Evolutionary conservation across 2,888 invertebrate species (phyloP).

Genomic region (Latrodectus hesperus): DNA sequence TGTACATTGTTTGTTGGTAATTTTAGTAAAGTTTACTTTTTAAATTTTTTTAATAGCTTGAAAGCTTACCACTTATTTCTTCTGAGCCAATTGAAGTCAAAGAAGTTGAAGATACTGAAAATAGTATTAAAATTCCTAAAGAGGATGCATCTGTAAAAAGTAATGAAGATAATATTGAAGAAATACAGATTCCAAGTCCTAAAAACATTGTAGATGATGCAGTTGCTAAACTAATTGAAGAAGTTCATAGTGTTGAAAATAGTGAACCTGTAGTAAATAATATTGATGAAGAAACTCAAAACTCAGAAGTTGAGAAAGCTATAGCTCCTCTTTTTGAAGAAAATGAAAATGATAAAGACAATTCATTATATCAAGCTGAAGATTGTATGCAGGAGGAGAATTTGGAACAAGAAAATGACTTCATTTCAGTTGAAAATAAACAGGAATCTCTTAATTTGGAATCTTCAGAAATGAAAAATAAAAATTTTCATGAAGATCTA

Average conservation of each 20-base stretch:
- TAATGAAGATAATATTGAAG: neutral
- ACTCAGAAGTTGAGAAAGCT: slow-evolving; percentile 33
- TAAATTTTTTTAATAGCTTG: neutral
- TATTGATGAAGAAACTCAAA: neutral
- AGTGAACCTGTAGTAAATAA: neutral
- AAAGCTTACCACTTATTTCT: neutral
- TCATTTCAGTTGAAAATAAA: slow-evolving; percentile 12
- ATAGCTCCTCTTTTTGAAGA: slow-evolving; percentile 46
- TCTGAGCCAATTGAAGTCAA: neutral
- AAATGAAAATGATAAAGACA: slow-evolving; percentile 24
- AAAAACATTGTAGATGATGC: slow-evolving; percentile 3
- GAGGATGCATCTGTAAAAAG: neutral
- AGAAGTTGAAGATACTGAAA: neutral
- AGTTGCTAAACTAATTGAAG: neutral
- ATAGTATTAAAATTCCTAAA: neutral
- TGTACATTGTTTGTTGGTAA: neutral
- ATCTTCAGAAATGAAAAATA: slow-evolving; percentile 15
- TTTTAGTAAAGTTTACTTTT: neutral
- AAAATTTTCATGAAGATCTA: slow-evolving; percentile 15
- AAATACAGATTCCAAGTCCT: slow-evolving; percentile 6
- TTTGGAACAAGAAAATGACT: slow-evolving; percentile 20
- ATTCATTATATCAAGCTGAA: slow-evolving; percentile 15
- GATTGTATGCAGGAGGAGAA: slow-evolving; percentile 15
- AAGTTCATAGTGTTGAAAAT: neutral
- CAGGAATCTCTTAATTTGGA: slow-evolving; percentile 28